Evolutionary conservation across 2,797 vertebrate species (phyloP), one percentile per base, ranked within the genome.

Genomic region (Hipposideros larvatus): DNA sequence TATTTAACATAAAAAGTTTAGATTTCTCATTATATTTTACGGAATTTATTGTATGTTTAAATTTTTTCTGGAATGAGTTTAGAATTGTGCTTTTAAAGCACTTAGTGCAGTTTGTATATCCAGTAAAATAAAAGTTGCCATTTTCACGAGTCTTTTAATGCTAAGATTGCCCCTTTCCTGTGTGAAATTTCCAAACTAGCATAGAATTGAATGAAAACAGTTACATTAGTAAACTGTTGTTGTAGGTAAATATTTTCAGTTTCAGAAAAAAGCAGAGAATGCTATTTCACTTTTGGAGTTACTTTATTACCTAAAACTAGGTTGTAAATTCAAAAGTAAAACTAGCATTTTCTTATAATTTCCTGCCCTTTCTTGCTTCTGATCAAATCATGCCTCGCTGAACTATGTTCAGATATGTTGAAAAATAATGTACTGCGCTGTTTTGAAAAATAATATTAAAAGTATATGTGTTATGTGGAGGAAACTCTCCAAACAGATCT

Each of bases 401-500:
- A 94, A 68, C 78, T 66, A 7, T 61, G 57, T 86, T 94, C 84
- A 79, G 22, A 78, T 89, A 94, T 79, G 71, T 83, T 88, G 80
- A 86, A 94, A 96, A 94, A 95, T 93, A 95, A 96, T 96, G 95
- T 78, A 88, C 41, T 88, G 66, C 43, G 65, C 74, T 88, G 37
- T 88, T 46, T 90, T 94, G 77, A 86, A 97, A 97, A 96, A 96
- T 88, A 94, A 87, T 86, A 97, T 83, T 31, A 94, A 86, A 92
- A 77, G 37, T 96, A 53, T 96, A 93, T 92, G 91, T 95, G 85
- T 79, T 88, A 31, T 90, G 75, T 95, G 87, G 89, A 96, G 87
- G 91, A 86, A 96, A 94, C 63, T 94, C 91, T 96, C 94, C 83
- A 94, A 97, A 94, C 96, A 97, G 90, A 48, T 95, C 91, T 48